Conservation (phyloP, 2,113 vertebrate genomes). For the Zapus hudsonius region DNA sequence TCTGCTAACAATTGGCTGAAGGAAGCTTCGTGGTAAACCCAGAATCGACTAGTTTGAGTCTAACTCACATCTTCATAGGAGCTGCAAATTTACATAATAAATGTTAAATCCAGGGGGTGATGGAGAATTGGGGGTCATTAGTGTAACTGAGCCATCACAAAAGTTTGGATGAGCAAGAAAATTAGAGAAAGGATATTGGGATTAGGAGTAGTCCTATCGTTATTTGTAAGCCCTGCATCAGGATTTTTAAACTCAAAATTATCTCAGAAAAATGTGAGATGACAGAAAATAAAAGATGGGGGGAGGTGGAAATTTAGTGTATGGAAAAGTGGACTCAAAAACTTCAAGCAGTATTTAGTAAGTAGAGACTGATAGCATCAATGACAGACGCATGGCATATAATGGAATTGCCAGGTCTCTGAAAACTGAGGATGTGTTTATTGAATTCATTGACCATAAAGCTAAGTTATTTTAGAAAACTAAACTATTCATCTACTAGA, state of each 20-base stretch:
- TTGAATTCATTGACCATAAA: slow-evolving; percentile 4
- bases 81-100: background rate
- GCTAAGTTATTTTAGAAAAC: slow-evolving; percentile 39
- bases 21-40: background rate
- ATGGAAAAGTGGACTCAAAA: background rate
- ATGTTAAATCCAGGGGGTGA: background rate
- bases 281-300: no score
- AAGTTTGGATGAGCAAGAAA: background rate
- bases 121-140: background rate
- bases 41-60: background rate
- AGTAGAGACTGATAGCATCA: background rate
- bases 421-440: background rate
- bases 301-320: background rate
- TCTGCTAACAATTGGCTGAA: background rate
- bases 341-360: background rate
- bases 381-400: background rate
- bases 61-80: background rate
- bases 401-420: background rate
- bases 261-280: slow-evolving; percentile 17
- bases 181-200: background rate
- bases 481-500: background rate
- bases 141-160: background rate
- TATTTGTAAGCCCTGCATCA: background rate
- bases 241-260: slow-evolving; percentile 23
- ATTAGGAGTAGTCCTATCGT: background rate